phyloP scores from a whole-genome alignment of 2,888 invertebrate genomes.

The Scotopteryx bipunctaria region DNA sequence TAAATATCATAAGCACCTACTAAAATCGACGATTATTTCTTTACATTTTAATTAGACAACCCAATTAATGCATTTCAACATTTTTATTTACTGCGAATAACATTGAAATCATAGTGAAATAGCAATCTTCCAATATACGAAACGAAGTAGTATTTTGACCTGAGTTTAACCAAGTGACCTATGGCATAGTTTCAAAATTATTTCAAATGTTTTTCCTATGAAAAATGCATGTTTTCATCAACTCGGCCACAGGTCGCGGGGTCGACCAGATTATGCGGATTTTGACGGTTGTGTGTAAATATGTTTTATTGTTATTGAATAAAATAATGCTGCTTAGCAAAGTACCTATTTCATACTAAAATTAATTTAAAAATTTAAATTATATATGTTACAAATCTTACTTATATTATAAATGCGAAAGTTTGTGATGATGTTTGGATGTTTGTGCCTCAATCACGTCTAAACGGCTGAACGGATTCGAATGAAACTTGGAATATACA shows the following conservation, averaged over 20 bases:
- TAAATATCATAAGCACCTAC: slow-evolving; percentile 5
- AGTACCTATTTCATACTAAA: too few relatives aligned
- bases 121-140: slow-evolving; percentile 17
- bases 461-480: too few relatives aligned
- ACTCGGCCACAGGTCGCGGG: slow-evolving; percentile 59
- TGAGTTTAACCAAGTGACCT: slow-evolving; percentile 59
- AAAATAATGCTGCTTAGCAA: not conserved
- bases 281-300: slow-evolving; percentile 20
- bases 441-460: too few relatives aligned
- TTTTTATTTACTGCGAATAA: slow-evolving; percentile 35
- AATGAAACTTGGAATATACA: too few relatives aligned
- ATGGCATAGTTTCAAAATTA: slow-evolving; percentile 65
- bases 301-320: slow-evolving; percentile 13
- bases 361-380: too few relatives aligned
- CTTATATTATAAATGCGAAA: too few relatives aligned
- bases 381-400: too few relatives aligned
- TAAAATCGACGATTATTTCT: slow-evolving; percentile 1
- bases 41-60: slow-evolving; percentile 8
- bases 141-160: slow-evolving; percentile 16
- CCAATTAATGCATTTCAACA: slow-evolving; percentile 33
- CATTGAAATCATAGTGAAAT: slow-evolving; percentile 9
- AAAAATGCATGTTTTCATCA: slow-evolving; percentile 63
- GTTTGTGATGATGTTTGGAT: too few relatives aligned
- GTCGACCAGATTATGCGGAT: slow-evolving; percentile 19
- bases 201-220: slow-evolving; percentile 51